A percentile compares a stretch with the other conserved stretches of the same genome.
phyloP scores from a whole-genome alignment of 92 coral and sea anemone species.

The Phenganax stokvisi region DNA sequence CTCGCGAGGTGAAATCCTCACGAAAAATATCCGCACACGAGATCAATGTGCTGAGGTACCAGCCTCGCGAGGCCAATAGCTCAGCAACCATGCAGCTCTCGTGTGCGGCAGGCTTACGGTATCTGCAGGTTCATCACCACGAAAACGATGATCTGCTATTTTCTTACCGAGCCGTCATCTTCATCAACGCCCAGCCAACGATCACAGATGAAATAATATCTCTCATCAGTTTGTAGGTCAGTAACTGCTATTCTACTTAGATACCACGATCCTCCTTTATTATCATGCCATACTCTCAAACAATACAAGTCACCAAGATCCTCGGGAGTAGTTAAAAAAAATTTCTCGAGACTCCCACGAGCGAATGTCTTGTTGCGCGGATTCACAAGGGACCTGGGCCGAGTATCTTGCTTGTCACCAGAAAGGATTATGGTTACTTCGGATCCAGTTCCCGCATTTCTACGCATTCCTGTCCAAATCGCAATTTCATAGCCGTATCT shows the following conservation, averaged over 20 bases:
- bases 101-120: too few species aligned
- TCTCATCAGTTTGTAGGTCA: constrained; percentile 57
- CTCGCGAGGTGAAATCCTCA: too few species aligned
- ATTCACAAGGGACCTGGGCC: constrained; percentile 59
- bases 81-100: too few species aligned
- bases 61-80: too few species aligned
- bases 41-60: too few species aligned
- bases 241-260: constrained; percentile 69
- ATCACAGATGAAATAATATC: constrained; percentile 70
- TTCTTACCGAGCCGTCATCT: constrained; percentile 70
- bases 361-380: constrained; percentile 55
- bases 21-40: too few species aligned
- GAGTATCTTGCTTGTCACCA: constrained; percentile 63
- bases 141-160: too few species aligned
- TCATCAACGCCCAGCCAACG: constrained; percentile 95
- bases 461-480: constrained; percentile 65
- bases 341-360: constrained; percentile 70
- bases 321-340: constrained; percentile 56
- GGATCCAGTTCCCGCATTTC: constrained; percentile 67
- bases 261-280: constrained; percentile 82
- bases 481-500: constrained; percentile 66
- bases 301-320: constrained; percentile 64
- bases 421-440: constrained; percentile 60
- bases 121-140: too few species aligned
- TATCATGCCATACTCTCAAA: constrained; percentile 81